Conservation (phyloP, 2,113 vertebrate species). For the Otolemur garnettii region DNA sequence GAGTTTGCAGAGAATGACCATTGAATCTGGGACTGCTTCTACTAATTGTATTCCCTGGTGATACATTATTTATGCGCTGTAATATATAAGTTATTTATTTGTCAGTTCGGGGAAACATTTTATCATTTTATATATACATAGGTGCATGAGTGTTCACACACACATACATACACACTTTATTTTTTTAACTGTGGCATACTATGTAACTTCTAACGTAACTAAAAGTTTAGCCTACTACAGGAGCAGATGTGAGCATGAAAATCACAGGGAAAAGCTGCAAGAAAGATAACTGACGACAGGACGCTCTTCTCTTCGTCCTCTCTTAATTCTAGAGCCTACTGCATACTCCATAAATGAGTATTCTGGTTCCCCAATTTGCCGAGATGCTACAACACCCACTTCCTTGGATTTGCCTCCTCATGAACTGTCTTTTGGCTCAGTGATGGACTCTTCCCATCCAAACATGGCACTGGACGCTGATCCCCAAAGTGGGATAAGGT, state of each 20-base stretch:
- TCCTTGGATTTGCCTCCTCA: slow-evolving; percentile 12
- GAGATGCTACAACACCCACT: neutral
- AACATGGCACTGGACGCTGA: neutral
- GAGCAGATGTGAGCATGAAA: neutral
- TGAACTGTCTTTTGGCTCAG: neutral
- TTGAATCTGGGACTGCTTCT: slow-evolving; percentile 91
- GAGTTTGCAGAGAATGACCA: slow-evolving; percentile 88
- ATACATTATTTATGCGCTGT: slow-evolving; percentile 89
- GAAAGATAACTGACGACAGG: neutral
- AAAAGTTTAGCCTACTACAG: neutral
- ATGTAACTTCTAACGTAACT: slow-evolving; percentile 24
- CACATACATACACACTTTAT: neutral
- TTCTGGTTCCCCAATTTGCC: neutral
- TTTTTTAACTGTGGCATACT: neutral
- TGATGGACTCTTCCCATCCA: neutral
- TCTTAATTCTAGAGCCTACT: neutral
- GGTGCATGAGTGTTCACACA: neutral
- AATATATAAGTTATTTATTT: slow-evolving; percentile 72
- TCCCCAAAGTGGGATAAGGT: neutral
- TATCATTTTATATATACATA: neutral
- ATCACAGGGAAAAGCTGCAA: neutral
- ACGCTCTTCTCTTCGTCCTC: neutral
- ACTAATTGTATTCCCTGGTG: slow-evolving; percentile 89
- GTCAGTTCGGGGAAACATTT: neutral
- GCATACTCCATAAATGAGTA: neutral